Percentiles rank a stretch among this genome's conserved stretches.
Evolutionary conservation across 1,140 invertebrate species (phyloP).

Genomic region (Pomacea maculata): DNA sequence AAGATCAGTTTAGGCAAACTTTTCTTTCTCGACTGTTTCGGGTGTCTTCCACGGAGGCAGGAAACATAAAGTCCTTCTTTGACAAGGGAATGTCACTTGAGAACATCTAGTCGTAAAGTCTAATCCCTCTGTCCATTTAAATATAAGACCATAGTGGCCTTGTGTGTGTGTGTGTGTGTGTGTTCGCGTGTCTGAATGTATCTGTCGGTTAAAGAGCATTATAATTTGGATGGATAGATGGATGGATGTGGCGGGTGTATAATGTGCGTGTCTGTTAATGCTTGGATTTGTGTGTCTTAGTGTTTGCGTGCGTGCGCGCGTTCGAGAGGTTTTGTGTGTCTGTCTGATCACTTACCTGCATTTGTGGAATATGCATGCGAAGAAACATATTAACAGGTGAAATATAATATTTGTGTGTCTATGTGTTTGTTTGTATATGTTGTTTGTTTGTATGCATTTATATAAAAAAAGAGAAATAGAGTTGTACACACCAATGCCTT

Average conservation of each 20-base stretch:
- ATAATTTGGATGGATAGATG: not conserved
- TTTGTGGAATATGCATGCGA: too few relatives aligned
- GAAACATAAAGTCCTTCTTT: too few relatives aligned
- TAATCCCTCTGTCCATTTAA: too few relatives aligned
- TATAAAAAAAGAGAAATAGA: not conserved
- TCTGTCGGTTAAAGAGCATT: conserved; percentile 3
- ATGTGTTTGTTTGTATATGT: not conserved
- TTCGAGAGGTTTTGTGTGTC: not conserved
- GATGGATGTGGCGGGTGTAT: not conserved
- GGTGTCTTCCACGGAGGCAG: too few relatives aligned
- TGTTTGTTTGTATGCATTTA: not conserved
- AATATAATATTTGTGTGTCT: not conserved
- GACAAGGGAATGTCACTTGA: too few relatives aligned
- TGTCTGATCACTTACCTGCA: not conserved
- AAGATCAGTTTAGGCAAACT: too few relatives aligned
- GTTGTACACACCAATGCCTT: too few relatives aligned
- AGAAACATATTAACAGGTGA: too few relatives aligned
- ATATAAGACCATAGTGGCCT: too few relatives aligned
- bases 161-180: not conserved
- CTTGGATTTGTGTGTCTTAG: not conserved
- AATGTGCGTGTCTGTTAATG: not conserved
- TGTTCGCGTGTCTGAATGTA: conserved; percentile 1
- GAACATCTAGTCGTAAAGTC: too few relatives aligned
- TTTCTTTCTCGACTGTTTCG: too few relatives aligned
- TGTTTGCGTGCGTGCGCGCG: not conserved